phyloP scores from a whole-genome alignment of 2,113 vertebrate genomes.

The Cyanistes caeruleus region DNA sequence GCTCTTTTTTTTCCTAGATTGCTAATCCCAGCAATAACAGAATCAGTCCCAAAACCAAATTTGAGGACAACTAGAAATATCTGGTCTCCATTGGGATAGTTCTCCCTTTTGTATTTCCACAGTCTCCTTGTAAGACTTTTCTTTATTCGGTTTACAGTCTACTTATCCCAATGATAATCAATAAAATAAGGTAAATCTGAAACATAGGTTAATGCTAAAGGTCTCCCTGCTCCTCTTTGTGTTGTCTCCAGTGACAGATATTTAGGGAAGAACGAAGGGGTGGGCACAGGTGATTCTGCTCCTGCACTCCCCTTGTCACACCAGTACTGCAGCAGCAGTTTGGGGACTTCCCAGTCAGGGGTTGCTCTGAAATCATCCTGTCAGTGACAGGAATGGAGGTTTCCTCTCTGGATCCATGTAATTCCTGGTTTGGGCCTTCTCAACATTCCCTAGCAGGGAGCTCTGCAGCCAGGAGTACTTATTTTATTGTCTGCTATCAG shows the following conservation, averaged over 20 bases:
- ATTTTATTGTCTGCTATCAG: neutral
- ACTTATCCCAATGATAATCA: neutral
- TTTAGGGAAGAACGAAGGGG: neutral
- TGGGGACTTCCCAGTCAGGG: neutral
- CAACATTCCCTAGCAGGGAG: neutral
- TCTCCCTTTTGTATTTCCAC: neutral
- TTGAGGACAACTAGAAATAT: neutral
- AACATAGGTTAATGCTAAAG: neutral
- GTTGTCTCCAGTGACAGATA: neutral
- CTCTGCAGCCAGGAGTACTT: neutral
- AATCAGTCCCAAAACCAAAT: neutral
- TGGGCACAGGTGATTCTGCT: neutral
- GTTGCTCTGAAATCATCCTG: neutral
- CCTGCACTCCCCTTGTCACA: neutral
- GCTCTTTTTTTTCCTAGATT: neutral
- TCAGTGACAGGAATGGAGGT: neutral
- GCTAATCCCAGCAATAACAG: neutral
- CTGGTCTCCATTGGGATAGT: neutral
- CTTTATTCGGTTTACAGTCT: neutral
- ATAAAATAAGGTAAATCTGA: neutral
- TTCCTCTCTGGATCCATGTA: neutral
- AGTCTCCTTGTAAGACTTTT: neutral
- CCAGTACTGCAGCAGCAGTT: neutral
- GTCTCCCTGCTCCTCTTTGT: neutral
- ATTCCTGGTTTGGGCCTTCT: neutral